phyloP scores from a whole-genome alignment of 1,140 invertebrate species.

The Zaprionus lachaisei region DNA sequence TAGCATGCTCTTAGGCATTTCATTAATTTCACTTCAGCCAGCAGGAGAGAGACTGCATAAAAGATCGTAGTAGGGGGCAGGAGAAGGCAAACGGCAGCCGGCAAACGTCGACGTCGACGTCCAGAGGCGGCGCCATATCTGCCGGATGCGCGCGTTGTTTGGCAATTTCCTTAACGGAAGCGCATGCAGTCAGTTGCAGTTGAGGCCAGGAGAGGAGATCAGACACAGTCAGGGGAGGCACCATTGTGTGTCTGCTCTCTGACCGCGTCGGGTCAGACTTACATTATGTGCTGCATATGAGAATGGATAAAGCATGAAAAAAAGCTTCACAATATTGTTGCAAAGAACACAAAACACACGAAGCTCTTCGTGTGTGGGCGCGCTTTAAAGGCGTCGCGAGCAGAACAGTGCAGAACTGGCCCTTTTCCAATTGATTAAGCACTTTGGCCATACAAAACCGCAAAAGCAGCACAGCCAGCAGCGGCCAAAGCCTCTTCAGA shows the following conservation, averaged over 20 bases:
- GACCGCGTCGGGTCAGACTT: conserved; percentile 28
- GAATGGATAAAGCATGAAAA: not conserved
- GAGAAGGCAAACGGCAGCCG: conserved; percentile 24
- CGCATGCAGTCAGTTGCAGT: conserved; percentile 69
- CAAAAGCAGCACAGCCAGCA: conserved; percentile 26
- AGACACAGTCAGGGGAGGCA: conserved; percentile 7
- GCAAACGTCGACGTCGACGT: conserved; percentile 7
- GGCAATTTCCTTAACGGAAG: conserved; percentile 82
- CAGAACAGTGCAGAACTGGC: conserved; percentile 15
- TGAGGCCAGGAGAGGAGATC: conserved; percentile 45
- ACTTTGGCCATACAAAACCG: conserved; percentile 45
- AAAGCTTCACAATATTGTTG: conserved; percentile 45
- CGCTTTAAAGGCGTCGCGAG: conserved; percentile 39
- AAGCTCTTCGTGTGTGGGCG: conserved; percentile 2
- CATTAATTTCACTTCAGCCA: conserved; percentile 68
- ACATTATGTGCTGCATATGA: conserved; percentile 6
- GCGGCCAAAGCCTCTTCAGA: conserved; percentile 13
- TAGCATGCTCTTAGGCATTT: conserved; percentile 74
- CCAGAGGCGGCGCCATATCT: conserved; percentile 71
- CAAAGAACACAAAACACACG: conserved; percentile 46
- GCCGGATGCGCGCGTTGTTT: conserved; percentile 80
- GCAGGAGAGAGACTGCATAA: conserved; percentile 1
- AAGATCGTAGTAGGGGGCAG: conserved; percentile 41
- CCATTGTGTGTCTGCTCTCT: conserved; percentile 32
- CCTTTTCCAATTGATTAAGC: conserved; percentile 67